Base-by-base conservation (phyloP, 2,797 vertebrate species). In the Numenius phaeopus region DNA sequence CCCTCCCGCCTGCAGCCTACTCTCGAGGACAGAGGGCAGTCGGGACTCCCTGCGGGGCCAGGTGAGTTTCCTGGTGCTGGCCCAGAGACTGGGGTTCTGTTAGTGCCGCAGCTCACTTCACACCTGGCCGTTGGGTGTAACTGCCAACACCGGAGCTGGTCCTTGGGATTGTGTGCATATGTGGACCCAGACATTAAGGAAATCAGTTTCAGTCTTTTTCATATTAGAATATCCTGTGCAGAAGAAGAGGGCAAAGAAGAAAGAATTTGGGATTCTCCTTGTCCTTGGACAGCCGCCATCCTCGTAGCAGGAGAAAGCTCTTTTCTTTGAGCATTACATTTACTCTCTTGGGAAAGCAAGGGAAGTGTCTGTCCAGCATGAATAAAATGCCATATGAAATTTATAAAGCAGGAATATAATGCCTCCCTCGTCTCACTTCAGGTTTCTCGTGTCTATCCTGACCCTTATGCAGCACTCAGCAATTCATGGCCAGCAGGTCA, bases 81-180 rank as follows among this genome's bases (percentile, higher is more conserved):
- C 54, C 29, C 79, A 4, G n/a, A 55, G n/a, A 16, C 44, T 8
- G 42, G 10, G 8, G 11, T 23, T n/a, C 15, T 79, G 47, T n/a
- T 32, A 18, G n/a, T 40, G 65, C 70, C 55, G 34, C 11, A 34
- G 55, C 54, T 46, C 20, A 1, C 39, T 54, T 58, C 29, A 22
- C 8, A 14, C 30, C 27, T 27, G 37, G 27, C 79, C 2, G 0
- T 66, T 37, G 64, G 57, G 22, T 2, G 6, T 67, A 69, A 10
- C 81, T 76, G 86, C 65, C 17, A n/a, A 2, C 50, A 24, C 11
- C 37, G 42, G 10, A 52, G 29, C 22, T 32, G 57, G 7, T 39
- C 19, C 26, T 49, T 32, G 77, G 26, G 34, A 3, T 21, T n/a
- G 22, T 69, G 59, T 30, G 18, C 4, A 0, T 10, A 14, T 11